Evolutionary conservation across 2,797 vertebrate species (phyloP).

Genomic region (Eutrigla gurnardus): DNA sequence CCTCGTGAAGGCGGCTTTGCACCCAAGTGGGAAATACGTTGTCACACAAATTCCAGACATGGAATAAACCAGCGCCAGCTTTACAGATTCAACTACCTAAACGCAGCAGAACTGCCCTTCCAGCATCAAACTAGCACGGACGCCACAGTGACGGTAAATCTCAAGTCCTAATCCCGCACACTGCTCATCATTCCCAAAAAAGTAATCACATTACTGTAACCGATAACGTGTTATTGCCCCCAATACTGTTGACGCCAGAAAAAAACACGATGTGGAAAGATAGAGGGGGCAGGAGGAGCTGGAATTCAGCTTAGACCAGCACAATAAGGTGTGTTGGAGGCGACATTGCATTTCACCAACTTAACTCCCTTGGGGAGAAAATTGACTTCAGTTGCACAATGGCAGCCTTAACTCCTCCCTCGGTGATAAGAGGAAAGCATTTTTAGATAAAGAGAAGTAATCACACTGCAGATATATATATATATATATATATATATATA

Average conservation of each 20-base stretch:
- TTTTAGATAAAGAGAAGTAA: constrained; percentile 59
- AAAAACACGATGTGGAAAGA: constrained; percentile 5
- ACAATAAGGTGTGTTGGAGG: constrained; percentile 26
- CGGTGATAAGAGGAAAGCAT: constrained; percentile 54
- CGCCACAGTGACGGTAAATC: not conserved
- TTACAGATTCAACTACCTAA: not conserved
- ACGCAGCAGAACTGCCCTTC: not conserved
- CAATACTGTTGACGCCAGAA: constrained; percentile 3
- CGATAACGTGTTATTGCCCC: not conserved
- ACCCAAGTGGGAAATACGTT: not conserved
- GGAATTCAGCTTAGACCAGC: constrained; percentile 12
- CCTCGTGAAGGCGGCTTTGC: not conserved
- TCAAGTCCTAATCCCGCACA: not conserved
- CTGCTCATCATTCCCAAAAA: not conserved
- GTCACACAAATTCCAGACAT: not conserved
- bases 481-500: not conserved
- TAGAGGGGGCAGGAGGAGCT: constrained; percentile 10
- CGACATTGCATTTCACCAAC: constrained; percentile 32
- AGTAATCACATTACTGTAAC: not conserved
- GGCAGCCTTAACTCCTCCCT: constrained; percentile 37
- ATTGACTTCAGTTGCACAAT: constrained; percentile 52
- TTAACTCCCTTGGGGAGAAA: constrained; percentile 48
- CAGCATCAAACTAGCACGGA: not conserved
- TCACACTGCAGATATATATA: constrained; percentile 28
- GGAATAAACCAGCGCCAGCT: no score